Base-by-base conservation (phyloP, 2,797 vertebrate genomes). In the Notoglanidium macrostoma region DNA sequence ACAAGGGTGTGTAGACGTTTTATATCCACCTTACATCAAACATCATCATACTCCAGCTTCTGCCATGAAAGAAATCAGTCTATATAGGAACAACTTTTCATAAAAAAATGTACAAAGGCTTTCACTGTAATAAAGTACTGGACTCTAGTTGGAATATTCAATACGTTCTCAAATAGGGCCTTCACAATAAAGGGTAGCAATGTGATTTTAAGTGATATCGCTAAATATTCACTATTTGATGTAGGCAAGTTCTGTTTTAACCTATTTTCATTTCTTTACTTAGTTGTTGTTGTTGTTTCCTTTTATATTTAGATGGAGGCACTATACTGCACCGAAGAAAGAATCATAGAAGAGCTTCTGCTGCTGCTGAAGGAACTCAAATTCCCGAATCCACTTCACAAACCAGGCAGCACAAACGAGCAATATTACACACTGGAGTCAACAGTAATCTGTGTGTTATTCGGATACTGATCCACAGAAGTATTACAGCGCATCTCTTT, bases 401-500 rank as follows among this genome's bases (percentile, higher is more conserved):
- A 46, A 63, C 61, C 61, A 73, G 88, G 79, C 55, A 86, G 32
- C 59, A 86, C 44, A 65, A 19, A 7, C 14, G 35, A 89, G 46
- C 0, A 78, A 4, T 83, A 54, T n/a, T 89, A 89, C 83, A 86
- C 88, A 73, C 32, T 84, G 40, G 86, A 89, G 51, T 70, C 86
- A 19, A 89, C 86, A 55, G 88, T 83, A 19, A 87, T 89, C 49
- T 26, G 65, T 87, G 44, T 87, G 86, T 70, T 72, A 68, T 35
- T 87, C 82, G 26, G 35, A 59, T 59, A 17, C 35, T 19, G 17
- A 78, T 19, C 6, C 61, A 55, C 23, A 78, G 26, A 78, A 23
- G 72, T 84, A 87, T 65, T 86, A 81, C 26, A 84, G 88, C 17
- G 86, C 88, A 12, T 87, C 86, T 63, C 51, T 87, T 67, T 85